Evolutionary conservation across 1,140 invertebrate genomes (phyloP).

Genomic region (Bombus pyrosoma): DNA sequence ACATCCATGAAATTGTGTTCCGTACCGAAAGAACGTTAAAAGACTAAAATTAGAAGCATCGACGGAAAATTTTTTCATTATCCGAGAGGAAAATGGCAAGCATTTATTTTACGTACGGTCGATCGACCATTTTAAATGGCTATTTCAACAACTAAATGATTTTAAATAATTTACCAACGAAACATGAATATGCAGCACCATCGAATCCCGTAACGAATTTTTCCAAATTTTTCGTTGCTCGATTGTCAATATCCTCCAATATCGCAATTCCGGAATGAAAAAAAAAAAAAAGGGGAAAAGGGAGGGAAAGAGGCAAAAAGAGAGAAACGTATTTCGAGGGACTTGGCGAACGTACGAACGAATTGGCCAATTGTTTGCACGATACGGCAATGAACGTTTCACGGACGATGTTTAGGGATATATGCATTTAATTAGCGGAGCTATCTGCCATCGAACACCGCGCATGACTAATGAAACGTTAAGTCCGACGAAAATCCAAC

Average conservation of each 20-base stretch:
- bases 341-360: background rate
- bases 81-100: background rate
- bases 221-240: conserved; percentile 14
- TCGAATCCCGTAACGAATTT: conserved; percentile 12
- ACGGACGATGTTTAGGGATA: conserved; percentile 32
- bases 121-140: conserved; percentile 13
- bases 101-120: conserved; percentile 8
- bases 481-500: conserved; percentile 56
- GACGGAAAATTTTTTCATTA: background rate
- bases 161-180: conserved; percentile 28
- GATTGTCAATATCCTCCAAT: conserved; percentile 16
- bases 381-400: conserved; percentile 21
- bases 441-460: conserved; percentile 42
- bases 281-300: background rate
- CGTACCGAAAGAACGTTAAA: background rate
- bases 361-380: conserved; percentile 19
- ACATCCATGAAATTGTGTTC: background rate
- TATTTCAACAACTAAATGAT: conserved; percentile 23
- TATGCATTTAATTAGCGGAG: conserved; percentile 62
- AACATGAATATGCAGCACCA: conserved; percentile 26
- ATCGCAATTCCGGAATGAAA: background rate
- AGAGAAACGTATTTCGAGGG: background rate
- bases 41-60: background rate
- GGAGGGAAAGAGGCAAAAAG: background rate
- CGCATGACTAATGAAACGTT: conserved; percentile 60